Base-by-base conservation (phyloP, 2,113 vertebrate genomes). In the Cricetomys ansorgei region DNA sequence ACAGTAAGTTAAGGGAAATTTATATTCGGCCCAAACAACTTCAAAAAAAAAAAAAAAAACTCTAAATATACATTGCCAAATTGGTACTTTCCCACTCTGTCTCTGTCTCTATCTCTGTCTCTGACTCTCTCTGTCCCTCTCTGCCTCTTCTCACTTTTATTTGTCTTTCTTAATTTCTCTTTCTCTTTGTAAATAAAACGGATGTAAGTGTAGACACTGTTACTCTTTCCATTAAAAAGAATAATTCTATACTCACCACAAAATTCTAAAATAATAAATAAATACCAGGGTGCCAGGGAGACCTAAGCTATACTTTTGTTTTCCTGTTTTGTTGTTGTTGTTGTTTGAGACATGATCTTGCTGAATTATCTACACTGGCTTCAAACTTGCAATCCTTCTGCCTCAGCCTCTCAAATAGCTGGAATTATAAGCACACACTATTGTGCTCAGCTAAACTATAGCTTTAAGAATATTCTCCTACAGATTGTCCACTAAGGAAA, bases 261-360 rank as follows among this genome's bases (percentile, higher is more conserved):
- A 96, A 94, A 92, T 88, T 88, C 45, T 84, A 92, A 48, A 65
- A 62, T 67, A 88, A 92, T 67, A 57, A 95, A 83, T 72, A 79
- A 34, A 77, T 81, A 72, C 13, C 31, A 85, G 31, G 23, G 55
- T 91, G 37, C 13, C 37, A 86, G 43, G 15, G 27, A 88, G 16
- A 64, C n/a, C 17, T 88, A 93, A 83, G 1, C 16, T 67, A 43
- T 48, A 67, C 4, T 80, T 94, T 62, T 93, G 57, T 7, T 76
- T 67, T 48, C 43, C 25, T n/a, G 11, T 50, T 85, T 48, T 43
- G 9, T 50, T 62, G 23, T 57, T 34, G n/a, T 73, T 59, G 11
- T 34, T 75, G 48, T 76, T 64, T n/a, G 57, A 64, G 7, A n/a
- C 2, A 17, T 15, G 19, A 25, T 64, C 72, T 19, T 5, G 7